Base-by-base conservation (phyloP, 2,797 vertebrate species). In the Anguilla obscura region DNA sequence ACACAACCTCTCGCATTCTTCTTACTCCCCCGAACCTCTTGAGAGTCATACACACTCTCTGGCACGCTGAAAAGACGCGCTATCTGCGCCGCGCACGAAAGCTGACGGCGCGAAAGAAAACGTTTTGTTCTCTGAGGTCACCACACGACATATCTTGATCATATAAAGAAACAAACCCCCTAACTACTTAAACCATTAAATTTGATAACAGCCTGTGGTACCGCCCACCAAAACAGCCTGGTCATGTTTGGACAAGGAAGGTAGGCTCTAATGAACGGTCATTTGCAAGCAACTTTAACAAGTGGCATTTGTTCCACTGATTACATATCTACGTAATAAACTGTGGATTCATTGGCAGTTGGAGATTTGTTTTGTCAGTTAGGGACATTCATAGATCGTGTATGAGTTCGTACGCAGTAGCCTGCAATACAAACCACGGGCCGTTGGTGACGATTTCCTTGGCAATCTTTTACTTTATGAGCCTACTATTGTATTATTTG, bases 371-470 rank as follows among this genome's bases (percentile, higher is more conserved):
- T 48, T 4, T 85, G 60, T 87, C 89, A 87, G 90, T 92, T 91
- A n/a, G 85, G 45, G 84, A 90, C 48, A 9, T 85, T 84, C 21
- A n/a, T 52, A 56, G 84, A 82, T 60, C 56, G 33, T 33, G 12
- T 56, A 27, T 10, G 10, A 21, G 45, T n/a, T 60, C n/a, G 76
- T 33, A 16, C 7, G 33, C 18, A 36, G 14, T 30, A 63, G 36
- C n/a, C 30, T 24, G n/a, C 27, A 52, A 60, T 50, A 69, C 33
- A 88, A 85, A 27, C 16, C 82, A 45, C 16, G 27, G 82, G 58
- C 83, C 63, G 87, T 85, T 71, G 87, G 83, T 18, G 83, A 85
- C 85, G 33, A 88, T 88, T 85, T 88, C 84, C 69, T 84, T 88
- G 50, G 33, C 69, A 88, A 85, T 88, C 66, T 76, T 74, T 48